A percentile compares a stretch with the other conserved stretches of the same genome.
phyloP scores from a whole-genome alignment of 2,888 invertebrate species.

The Dynastes grantii region DNA sequence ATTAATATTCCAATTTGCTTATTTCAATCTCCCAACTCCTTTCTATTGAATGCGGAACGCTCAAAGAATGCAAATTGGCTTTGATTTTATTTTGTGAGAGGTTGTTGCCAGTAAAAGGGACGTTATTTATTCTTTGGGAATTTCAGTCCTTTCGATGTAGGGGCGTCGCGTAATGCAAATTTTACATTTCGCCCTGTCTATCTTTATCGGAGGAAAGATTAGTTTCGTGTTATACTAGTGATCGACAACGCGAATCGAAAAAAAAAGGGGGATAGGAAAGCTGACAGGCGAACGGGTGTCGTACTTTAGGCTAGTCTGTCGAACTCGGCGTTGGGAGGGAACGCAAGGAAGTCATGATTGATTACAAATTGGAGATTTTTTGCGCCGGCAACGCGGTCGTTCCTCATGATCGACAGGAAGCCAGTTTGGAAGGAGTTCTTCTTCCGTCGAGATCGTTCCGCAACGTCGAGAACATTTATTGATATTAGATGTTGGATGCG shows the following conservation, averaged over 20 bases:
- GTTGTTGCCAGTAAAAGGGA: too few relatives aligned
- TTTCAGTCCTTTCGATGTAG: too few relatives aligned
- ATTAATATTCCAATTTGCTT: neutral
- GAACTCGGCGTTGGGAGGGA: slow-evolving; percentile 16
- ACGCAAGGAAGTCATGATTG: slow-evolving; percentile 55
- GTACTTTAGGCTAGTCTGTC: neutral
- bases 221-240: neutral
- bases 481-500: slow-evolving; percentile 10
- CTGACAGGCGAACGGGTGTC: neutral
- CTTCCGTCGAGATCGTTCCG: neutral
- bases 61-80: neutral
- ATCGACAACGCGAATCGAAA: slow-evolving; percentile 3
- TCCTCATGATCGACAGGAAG: slow-evolving; percentile 54
- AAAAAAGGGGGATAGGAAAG: neutral
- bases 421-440: neutral
- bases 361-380: slow-evolving; percentile 56
- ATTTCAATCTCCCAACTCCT: too few relatives aligned
- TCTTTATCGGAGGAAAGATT: slow-evolving; percentile 6
- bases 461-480: slow-evolving; percentile 15
- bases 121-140: too few relatives aligned
- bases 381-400: slow-evolving; percentile 48
- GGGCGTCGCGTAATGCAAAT: slow-evolving; percentile 16
- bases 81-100: too few relatives aligned
- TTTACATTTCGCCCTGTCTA: slow-evolving; percentile 13
- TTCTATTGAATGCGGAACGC: neutral